Evolutionary conservation across 2,888 invertebrate species (phyloP), one percentile per base, ranked within the genome.

Genomic region (Fragum sueziense): DNA sequence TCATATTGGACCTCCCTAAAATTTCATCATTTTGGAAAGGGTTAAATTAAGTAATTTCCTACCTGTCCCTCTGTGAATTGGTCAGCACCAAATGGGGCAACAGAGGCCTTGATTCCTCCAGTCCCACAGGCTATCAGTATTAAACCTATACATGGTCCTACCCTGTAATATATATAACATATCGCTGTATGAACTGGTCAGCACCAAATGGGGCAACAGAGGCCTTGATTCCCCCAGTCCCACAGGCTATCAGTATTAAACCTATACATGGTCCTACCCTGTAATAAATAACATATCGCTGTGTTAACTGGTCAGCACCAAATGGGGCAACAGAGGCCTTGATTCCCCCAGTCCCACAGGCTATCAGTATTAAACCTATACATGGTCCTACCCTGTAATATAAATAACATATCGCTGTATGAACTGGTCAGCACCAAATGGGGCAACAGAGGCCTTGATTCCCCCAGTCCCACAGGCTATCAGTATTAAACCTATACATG

Each of bases 401-500:
- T n/a, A n/a, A n/a, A n/a, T n/a, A n/a, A n/a, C n/a, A 88, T n/a
- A n/a, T 89, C 94, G 93, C 31, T 88, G 88, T 67, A 95, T 94
- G 93, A 98, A 98, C 93, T 98, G 98, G 93, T 99, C 98, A 0
- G 98, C 98, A 0, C 98, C 99, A 92, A 99, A 98, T 0, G 98
- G 97, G 0, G 97, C 95, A 0, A 99, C 98, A 90, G 98, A 98
- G 0, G 98, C 98, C 91, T 99, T 99, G 88, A 99, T 99, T 1
- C 98, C 98, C 1, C 98, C 98, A 0, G 98, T 97, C 0, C 98
- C 98, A 20, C 98, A 88, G 0, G 97, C 97, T 88, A 99, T 97
- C 85, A 96, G 93, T 20, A 95, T 90, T 33, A 97, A 93, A 6
- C 96, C 96, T 27, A 96, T 86, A 79, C 96, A 92, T 0, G 96